A percentile compares a stretch with the other conserved stretches of the same genome.
Conservation (phyloP, 2,797 vertebrate species). For the Gymnoscopelus braueri region DNA sequence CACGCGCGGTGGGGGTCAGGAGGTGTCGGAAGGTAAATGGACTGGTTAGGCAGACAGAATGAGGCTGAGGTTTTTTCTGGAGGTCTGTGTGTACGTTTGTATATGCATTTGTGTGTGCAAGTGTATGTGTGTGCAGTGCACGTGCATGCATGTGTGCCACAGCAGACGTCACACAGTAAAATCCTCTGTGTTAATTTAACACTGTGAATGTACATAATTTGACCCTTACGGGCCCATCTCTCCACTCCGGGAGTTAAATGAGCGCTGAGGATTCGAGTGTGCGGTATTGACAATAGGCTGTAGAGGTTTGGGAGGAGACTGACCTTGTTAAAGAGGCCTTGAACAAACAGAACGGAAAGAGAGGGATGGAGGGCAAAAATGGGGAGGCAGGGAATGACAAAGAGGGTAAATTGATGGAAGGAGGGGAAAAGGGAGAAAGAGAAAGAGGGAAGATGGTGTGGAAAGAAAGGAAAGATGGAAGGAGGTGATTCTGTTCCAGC, state of each 20-base stretch:
- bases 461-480: conserved; percentile 6
- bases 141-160: conserved; percentile 29
- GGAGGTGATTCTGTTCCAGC: neutral
- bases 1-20: too few relatives aligned
- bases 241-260: too few relatives aligned
- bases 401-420: neutral
- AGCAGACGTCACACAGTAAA: conserved; percentile 49
- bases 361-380: conserved; percentile 21
- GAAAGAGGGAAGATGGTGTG: neutral
- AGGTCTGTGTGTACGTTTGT: too few relatives aligned
- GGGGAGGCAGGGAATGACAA: neutral
- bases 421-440: neutral
- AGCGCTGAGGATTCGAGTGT: too few relatives aligned
- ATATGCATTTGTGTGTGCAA: neutral
- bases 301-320: conserved; percentile 66
- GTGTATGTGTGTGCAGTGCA: conserved; percentile 14
- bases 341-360: conserved; percentile 65
- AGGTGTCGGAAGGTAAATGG: too few relatives aligned
- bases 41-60: too few relatives aligned
- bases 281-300: conserved; percentile 61
- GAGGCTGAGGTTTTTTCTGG: too few relatives aligned
- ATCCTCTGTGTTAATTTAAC: neutral
- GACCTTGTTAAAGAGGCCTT: conserved; percentile 67
- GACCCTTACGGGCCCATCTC: too few relatives aligned
- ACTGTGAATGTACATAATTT: too few relatives aligned